Evolutionary conservation across 1,140 invertebrate genomes (phyloP), one percentile per base, ranked within the genome.

Genomic region (Asbolus verrucosus): DNA sequence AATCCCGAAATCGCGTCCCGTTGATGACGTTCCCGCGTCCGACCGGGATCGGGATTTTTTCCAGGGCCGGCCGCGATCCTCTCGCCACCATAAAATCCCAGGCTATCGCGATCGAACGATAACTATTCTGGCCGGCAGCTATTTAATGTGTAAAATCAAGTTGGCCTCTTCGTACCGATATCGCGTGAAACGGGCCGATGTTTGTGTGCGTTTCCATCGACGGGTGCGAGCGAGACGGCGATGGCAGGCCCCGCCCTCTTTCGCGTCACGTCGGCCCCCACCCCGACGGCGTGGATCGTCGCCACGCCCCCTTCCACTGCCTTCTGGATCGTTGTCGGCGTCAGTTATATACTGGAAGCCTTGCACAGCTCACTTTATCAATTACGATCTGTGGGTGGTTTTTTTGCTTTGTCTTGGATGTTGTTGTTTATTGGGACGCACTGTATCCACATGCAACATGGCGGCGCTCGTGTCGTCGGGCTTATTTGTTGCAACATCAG

Each of bases 121-220:
- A 70, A 70, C 69, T 27, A 46, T 31, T 6, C 30, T 24, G 30
- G 30, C 24, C 30, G 19, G 15, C 54, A 31, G 54, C 60, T 38
- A 70, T 70, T 70, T 70, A 70, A 70, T 70, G 69, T 70, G 69
- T 65, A 70, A 70, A 70, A 65, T 65, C 69, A 41, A 70, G 69
- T 70, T 36, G 60, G 61, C 67, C n/a, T n/a, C n/a, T n/a, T n/a
- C n/a, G n/a, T n/a, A n/a, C n/a, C n/a, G n/a, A n/a, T n/a, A n/a
- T n/a, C n/a, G n/a, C n/a, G n/a, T n/a, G n/a, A n/a, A 24, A 60
- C 61, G 59, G 21, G n/a, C 15, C 41, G 41, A 46, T 46, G 9
- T 30, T 8, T 18, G 16, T 18, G 18, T 14, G 46, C 21, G 46
- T 54, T 54, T 27, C 11, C 14, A 27, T 46, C 41, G 41, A 41